A percentile compares a stretch with the other conserved stretches of the same genome.
Evolutionary conservation across 2,113 vertebrate genomes (phyloP).

Genomic region (Sterrhoptilus dennistouni): DNA sequence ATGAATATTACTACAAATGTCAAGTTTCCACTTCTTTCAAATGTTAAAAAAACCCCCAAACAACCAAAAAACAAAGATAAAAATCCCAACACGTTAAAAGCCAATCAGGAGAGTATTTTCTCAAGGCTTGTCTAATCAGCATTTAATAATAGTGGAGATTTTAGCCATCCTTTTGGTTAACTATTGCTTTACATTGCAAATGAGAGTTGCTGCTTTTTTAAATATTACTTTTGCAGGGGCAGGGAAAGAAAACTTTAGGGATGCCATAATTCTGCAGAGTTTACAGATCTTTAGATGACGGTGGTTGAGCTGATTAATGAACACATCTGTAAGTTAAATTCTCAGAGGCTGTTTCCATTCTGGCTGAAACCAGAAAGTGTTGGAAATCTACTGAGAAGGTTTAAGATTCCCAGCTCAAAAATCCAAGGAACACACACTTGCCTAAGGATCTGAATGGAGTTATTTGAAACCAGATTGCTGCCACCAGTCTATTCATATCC

Average conservation of each 20-base stretch:
- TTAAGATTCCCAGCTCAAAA: background rate
- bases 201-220: background rate
- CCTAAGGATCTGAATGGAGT: background rate
- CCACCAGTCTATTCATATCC: background rate
- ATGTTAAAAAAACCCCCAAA: background rate
- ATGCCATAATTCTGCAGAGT: background rate
- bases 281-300: background rate
- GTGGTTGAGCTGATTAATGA: background rate
- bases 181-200: background rate
- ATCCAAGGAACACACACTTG: background rate
- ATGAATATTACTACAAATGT: background rate
- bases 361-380: background rate
- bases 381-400: background rate
- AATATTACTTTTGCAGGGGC: background rate
- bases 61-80: no score
- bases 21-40: background rate
- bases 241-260: background rate
- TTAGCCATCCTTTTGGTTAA: background rate
- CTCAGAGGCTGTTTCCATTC: background rate
- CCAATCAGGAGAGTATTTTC: background rate
- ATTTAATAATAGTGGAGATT: background rate
- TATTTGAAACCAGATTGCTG: background rate
- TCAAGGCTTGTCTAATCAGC: background rate
- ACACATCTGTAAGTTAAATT: background rate
- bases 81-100: fast-evolving